Evolutionary conservation across 1,140 invertebrate genomes (phyloP), one percentile per base, ranked within the genome.

Genomic region (Bombus superbus): DNA sequence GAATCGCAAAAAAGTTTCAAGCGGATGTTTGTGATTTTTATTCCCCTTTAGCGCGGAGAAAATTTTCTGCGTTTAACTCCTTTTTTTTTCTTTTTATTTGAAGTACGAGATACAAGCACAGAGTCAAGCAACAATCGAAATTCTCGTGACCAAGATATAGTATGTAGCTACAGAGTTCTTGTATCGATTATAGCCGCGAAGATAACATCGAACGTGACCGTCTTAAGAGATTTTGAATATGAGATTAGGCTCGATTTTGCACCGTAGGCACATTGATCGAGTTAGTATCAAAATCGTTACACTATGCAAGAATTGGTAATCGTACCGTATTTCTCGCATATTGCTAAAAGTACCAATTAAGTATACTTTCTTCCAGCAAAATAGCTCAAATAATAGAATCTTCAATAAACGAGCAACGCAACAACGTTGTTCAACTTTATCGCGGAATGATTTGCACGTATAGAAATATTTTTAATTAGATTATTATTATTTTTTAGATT

Each of bases 171-270:
- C 25, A 0, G 25, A 53, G 35, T 3, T 44, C 11, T 38, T 38
- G 28, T 32, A 68, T 53, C 35, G 62, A 68, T 68, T 38, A 13
- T 35, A 59, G 72, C 1, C 35, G 3, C 40, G 2, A 22, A 57
- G 84, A 85, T 85, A 85, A 38, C 79, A 75, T 81, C 84, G 84
- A 68, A 85, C 84, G 84, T 85, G 84, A 85, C 84, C 9, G 62
- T 81, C 71, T 81, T 74, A 57, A 42, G 32, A 68, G 84, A 85
- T 73, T 44, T 15, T 73, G 47, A 40, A 68, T 75, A 25, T n/a
- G 3, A 81, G 84, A 85, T 85, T 81, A 59, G 25, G 5, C 10
- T 59, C 9, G n/a, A 57, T 35, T 75, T 44, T 75, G 84, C 71
- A 18, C 11, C 22, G 69, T 81, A 73, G 75, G 84, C 79, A 42